Conservation (phyloP, 2,113 vertebrate genomes). For the Takifugu bimaculatus region DNA sequence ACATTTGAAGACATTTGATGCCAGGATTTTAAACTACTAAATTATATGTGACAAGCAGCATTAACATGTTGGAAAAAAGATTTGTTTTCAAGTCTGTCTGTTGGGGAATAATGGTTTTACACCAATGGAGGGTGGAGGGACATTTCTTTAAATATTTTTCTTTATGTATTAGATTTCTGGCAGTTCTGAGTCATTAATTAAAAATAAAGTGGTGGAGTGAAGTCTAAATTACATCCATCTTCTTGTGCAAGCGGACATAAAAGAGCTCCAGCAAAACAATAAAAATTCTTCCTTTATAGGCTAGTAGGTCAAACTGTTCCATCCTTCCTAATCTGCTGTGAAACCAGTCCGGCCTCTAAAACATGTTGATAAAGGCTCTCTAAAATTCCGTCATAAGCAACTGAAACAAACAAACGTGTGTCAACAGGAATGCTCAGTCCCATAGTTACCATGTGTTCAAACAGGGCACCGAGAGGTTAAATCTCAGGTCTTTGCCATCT, state of each 20-base stretch:
- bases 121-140: too few species aligned
- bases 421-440: slow-evolving; percentile 19
- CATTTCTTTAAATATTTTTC: too few species aligned
- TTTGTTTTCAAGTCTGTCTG: too few species aligned
- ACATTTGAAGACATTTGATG: too few species aligned
- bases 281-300: slow-evolving; percentile 8
- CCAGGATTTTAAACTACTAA: too few species aligned
- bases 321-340: background rate
- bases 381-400: slow-evolving; percentile 19
- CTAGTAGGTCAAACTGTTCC: background rate
- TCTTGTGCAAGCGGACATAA: slow-evolving; percentile 4
- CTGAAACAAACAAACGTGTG: slow-evolving; percentile 23
- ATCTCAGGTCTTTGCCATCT: slow-evolving; percentile 22
- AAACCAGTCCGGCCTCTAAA: slow-evolving; percentile 5
- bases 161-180: too few species aligned
- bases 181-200: too few species aligned
- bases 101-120: too few species aligned
- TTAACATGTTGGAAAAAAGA: too few species aligned
- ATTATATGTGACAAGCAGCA: too few species aligned
- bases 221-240: background rate
- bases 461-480: slow-evolving; percentile 34
- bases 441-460: slow-evolving; percentile 27
- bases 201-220: background rate
- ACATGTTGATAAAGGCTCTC: slow-evolving; percentile 19
- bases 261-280: background rate